Evolutionary conservation across 2,113 vertebrate species (phyloP).

Genomic region (Tenrec ecaudatus): DNA sequence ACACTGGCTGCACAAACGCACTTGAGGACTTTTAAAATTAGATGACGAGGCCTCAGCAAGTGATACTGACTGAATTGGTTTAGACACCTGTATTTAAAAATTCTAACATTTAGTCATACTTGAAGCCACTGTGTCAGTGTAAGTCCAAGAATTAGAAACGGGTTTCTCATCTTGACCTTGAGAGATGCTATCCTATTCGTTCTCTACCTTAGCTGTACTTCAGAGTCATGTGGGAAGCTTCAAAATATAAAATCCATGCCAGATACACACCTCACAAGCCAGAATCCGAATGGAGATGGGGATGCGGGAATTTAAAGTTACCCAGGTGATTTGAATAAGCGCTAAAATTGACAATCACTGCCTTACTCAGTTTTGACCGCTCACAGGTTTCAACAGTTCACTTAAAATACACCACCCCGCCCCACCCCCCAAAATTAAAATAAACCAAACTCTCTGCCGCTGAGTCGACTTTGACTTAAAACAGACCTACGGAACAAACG

Average conservation of each 20-base stretch:
- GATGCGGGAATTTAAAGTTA: neutral
- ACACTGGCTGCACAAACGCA: too few relatives aligned
- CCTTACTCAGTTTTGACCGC: neutral
- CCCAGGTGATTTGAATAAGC: neutral
- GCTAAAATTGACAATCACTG: neutral
- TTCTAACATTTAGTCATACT: neutral
- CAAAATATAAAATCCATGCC: neutral
- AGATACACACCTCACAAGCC: neutral
- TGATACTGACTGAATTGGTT: neutral
- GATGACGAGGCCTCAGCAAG: too few relatives aligned
- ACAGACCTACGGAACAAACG: too few relatives aligned
- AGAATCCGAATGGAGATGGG: neutral
- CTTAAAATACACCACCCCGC: neutral
- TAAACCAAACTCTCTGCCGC: too few relatives aligned
- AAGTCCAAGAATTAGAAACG: neutral
- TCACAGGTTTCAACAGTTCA: neutral
- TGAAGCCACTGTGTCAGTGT: neutral
- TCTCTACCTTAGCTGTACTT: neutral
- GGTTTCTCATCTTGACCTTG: neutral
- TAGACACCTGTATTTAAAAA: neutral
- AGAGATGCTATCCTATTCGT: neutral
- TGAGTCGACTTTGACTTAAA: too few relatives aligned
- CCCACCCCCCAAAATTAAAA: too few relatives aligned
- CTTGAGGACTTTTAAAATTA: neutral
- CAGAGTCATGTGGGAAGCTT: neutral